Evolutionary conservation across 2,113 vertebrate species (phyloP).

Genomic region (Psilopogon haemacephalus): DNA sequence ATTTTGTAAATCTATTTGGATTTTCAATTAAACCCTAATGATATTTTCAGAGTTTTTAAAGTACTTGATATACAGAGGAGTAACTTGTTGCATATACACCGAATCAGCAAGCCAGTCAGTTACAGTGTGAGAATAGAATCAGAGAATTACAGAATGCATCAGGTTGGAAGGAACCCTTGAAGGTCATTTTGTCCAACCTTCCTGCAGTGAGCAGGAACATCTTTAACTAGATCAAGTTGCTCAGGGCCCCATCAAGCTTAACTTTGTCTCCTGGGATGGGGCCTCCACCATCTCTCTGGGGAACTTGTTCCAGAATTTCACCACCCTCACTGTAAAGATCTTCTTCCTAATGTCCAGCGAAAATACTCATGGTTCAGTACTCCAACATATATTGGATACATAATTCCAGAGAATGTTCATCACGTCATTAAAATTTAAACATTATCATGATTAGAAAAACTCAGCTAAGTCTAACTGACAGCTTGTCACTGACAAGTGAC

Average conservation of each 20-base stretch:
- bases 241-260: no score
- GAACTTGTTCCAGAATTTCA: no score
- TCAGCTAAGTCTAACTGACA: neutral
- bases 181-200: no score
- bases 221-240: no score
- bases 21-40: neutral
- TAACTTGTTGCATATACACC: neutral
- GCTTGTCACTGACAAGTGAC: slow-evolving; percentile 20
- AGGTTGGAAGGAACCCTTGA: no score
- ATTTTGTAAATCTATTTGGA: neutral
- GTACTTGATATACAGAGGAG: neutral
- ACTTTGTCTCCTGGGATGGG: no score
- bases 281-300: no score
- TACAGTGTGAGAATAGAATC: neutral
- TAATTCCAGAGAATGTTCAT: neutral
- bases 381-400: neutral
- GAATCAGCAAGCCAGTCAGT: neutral
- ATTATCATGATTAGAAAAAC: neutral
- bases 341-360: neutral
- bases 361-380: neutral
- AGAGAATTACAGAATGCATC: no score
- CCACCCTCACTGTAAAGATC: no score
- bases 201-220: no score
- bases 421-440: neutral
- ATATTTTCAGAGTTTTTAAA: neutral